Conservation (phyloP, 2,113 vertebrate genomes). For the Amphiprion percula region DNA sequence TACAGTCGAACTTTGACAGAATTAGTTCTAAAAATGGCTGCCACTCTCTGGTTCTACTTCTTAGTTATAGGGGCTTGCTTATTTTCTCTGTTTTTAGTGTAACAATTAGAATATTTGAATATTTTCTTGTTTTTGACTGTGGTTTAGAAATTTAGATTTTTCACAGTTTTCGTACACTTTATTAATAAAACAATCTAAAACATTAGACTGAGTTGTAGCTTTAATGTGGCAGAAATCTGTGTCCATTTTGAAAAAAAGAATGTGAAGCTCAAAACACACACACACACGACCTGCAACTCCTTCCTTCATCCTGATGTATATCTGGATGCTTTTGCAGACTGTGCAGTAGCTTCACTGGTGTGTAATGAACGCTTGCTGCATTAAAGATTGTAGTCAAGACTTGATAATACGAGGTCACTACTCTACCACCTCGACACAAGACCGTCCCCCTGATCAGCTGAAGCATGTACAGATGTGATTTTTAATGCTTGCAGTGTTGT, state of each 20-base stretch:
- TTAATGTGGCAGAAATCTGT: background rate
- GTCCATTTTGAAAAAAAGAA: background rate
- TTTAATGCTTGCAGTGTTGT: background rate
- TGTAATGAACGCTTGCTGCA: background rate
- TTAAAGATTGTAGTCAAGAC: too few relatives aligned
- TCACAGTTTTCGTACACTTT: background rate
- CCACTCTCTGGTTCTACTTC: too few relatives aligned
- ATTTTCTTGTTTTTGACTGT: too few relatives aligned
- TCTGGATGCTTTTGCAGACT: background rate
- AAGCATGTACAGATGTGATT: background rate
- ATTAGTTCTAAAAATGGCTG: background rate
- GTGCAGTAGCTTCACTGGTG: background rate
- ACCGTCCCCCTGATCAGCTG: slow-evolving; percentile 30
- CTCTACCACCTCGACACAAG: too few relatives aligned
- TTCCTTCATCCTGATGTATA: slow-evolving; percentile 13
- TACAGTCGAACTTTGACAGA: background rate
- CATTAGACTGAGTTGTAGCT: too few relatives aligned
- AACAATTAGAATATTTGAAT: too few relatives aligned
- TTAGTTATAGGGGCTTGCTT: too few relatives aligned
- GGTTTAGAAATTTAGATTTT: background rate
- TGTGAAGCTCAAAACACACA: slow-evolving; percentile 7
- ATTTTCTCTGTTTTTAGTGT: background rate
- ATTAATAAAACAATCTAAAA: background rate
- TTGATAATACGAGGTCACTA: too few relatives aligned
- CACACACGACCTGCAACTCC: slow-evolving; percentile 29